Evolutionary conservation across 2,888 invertebrate species (phyloP).

Genomic region (Meiosimyza decipiens): DNA sequence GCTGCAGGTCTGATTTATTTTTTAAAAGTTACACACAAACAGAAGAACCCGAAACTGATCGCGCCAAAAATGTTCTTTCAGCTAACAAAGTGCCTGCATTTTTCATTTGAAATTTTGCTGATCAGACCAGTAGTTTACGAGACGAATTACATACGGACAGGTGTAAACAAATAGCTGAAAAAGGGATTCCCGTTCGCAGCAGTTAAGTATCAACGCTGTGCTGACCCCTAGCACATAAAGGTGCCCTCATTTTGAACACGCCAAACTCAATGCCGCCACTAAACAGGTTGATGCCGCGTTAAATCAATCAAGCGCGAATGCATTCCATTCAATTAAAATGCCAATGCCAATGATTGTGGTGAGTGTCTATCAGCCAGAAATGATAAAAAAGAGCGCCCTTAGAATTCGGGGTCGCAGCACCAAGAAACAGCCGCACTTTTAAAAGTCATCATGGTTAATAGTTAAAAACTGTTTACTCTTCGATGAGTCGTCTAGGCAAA

Average conservation of each 20-base stretch:
- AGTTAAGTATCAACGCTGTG: neutral
- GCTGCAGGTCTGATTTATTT: no score
- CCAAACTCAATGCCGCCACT: conserved; percentile 10
- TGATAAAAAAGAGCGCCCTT: neutral
- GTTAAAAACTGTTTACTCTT: conserved; percentile 5
- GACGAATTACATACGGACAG: conserved; percentile 26
- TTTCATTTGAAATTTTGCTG: no score
- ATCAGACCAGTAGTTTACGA: no score
- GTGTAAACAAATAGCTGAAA: conserved; percentile 37
- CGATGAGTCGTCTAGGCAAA: conserved; percentile 6
- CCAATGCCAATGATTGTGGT: conserved; percentile 50
- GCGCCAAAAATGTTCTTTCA: no score
- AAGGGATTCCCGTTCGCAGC: conserved; percentile 25
- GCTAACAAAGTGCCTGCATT: no score
- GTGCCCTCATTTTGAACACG: neutral
- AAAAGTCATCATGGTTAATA: conserved; percentile 49
- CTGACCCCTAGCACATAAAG: conserved; percentile 2
- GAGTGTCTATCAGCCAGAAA: neutral
- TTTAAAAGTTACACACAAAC: no score
- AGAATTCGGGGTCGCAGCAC: neutral
- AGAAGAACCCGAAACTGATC: no score
- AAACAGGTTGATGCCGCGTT: conserved; percentile 43
- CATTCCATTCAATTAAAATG: conserved; percentile 61
- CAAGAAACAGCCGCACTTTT: conserved; percentile 45
- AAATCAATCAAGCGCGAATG: conserved; percentile 61